Percentiles rank a stretch among this genome's conserved stretches.
Conservation (phyloP, 2,888 invertebrate species). For the Trichogramma dendrolimi region DNA sequence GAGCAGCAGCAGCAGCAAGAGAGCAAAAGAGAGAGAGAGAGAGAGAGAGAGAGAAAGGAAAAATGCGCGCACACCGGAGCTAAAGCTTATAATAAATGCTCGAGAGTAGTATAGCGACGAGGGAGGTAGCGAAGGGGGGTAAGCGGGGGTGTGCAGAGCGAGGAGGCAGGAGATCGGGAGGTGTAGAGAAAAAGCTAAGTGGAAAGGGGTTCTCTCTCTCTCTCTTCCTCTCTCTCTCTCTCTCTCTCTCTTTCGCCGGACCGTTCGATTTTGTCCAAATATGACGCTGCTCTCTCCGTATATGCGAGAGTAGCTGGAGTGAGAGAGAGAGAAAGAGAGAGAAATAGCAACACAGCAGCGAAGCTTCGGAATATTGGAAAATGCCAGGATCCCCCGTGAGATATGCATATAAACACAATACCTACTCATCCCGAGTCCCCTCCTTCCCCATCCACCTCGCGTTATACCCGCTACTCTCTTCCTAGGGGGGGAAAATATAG, state of each 20-base stretch:
- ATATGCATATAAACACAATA: constrained; percentile 53
- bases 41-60: constrained; percentile 19
- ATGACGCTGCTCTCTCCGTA: constrained; percentile 40
- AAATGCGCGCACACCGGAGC: constrained; percentile 20
- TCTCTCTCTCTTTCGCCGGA: constrained; percentile 32
- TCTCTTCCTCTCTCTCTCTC: constrained; percentile 24
- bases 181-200: background rate
- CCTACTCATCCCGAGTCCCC: constrained; percentile 36
- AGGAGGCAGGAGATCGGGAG: constrained; percentile 4
- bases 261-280: constrained; percentile 51
- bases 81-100: constrained; percentile 49
- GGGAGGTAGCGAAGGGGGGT: too few species aligned
- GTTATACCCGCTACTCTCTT: too few species aligned
- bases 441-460: background rate
- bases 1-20: constrained; percentile 3
- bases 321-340: too few species aligned
- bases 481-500: background rate
- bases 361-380: constrained; percentile 52
- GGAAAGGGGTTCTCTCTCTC: constrained; percentile 9
- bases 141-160: background rate
- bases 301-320: too few species aligned
- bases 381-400: constrained; percentile 40
- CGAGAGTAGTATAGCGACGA: constrained; percentile 28
- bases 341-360: too few species aligned
- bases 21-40: constrained; percentile 21